Percentiles rank a stretch among this genome's conserved stretches.
Evolutionary conservation across 2,888 invertebrate species (phyloP).

Genomic region (Eupeodes luniger): DNA sequence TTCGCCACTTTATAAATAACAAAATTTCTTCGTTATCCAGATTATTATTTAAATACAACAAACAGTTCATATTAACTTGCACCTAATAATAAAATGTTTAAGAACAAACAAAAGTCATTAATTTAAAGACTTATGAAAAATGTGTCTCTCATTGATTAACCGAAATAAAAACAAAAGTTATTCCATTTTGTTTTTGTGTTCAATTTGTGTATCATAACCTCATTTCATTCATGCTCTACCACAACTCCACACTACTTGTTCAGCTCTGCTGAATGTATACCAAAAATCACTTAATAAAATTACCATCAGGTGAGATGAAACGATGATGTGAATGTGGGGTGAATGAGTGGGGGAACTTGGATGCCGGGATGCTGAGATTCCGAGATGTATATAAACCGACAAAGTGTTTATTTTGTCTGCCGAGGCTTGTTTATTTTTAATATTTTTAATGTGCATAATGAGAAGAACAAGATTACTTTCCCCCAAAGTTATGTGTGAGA

Average conservation of each 20-base stretch:
- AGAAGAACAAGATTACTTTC: slow-evolving; percentile 30
- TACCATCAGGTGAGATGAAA: slow-evolving; percentile 47
- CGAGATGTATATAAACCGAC: slow-evolving; percentile 31
- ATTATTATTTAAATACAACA: slow-evolving; percentile 1
- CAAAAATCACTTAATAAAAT: slow-evolving; percentile 57
- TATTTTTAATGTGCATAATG: slow-evolving; percentile 53
- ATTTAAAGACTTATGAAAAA: slow-evolving; percentile 9
- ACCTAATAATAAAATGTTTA: slow-evolving; percentile 1
- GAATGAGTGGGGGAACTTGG: neutral
- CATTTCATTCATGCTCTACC: slow-evolving; percentile 38
- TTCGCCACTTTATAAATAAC: neutral
- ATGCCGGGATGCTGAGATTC: neutral
- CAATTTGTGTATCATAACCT: slow-evolving; percentile 25
- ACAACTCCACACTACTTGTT: slow-evolving; percentile 37
- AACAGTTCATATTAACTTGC: neutral
- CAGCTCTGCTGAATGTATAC: slow-evolving; percentile 24
- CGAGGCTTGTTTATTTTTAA: slow-evolving; percentile 48
- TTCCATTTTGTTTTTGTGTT: slow-evolving; percentile 18
- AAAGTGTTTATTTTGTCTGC: slow-evolving; percentile 50
- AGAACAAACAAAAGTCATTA: neutral
- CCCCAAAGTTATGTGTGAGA: slow-evolving; percentile 43
- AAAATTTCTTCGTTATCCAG: neutral
- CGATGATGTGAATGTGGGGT: slow-evolving; percentile 1
- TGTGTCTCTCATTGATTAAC: slow-evolving; percentile 31
- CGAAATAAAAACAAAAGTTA: slow-evolving; percentile 40